Evolutionary conservation across 1,140 invertebrate species (phyloP), one percentile per base, ranked within the genome.

Genomic region (Meloidogyne hapla): DNA sequence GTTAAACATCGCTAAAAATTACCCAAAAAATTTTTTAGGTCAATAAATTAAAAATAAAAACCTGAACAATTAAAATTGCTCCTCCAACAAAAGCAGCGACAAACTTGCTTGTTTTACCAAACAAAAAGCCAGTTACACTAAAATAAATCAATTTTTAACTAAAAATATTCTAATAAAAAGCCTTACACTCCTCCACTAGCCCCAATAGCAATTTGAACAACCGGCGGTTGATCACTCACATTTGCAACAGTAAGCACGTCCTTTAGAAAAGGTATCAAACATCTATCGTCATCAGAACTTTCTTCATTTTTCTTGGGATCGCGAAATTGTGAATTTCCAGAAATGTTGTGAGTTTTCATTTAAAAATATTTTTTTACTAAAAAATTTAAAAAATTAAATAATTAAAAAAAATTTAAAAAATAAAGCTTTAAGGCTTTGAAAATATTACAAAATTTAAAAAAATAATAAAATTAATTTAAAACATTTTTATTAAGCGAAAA

Each of bases 141-240:
- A 56, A 56, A 42, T 42, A 42, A 10, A 6, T 42, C 6, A n/a
- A 56, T n/a, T n/a, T 56, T 56, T 1, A n/a, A 3, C n/a, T n/a
- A n/a, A n/a, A n/a, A n/a, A n/a, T n/a, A n/a, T n/a, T n/a, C 2
- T n/a, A n/a, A 6, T n/a, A 15, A 6, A 56, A 13, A 6, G 18
- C n/a, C 48, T n/a, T 56, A 56, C 48, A 56, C n/a, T 56, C 48
- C 48, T n/a, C 48, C 48, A 56, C 18, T 56, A n/a, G 48, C n/a
- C n/a, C 48, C 48, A 9, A 56, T 6, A 21, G 48, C 48, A 21
- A 56, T 56, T 56, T 56, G 48, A 5, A 56, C 18, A 9, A 56
- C 18, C 6, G 48, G 48, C 5, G 48, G 48, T 21, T 56, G 48
- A 56, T 56, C 48, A n/a, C 48, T 21, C n/a, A 56, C 48, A n/a